A percentile compares a stretch with the other conserved stretches of the same genome.
These are phyloP conservation scores for Drosophila kanapiae DNA, from an alignment of 1,140 invertebrate species.

Conservation along the genomic window DNA sequence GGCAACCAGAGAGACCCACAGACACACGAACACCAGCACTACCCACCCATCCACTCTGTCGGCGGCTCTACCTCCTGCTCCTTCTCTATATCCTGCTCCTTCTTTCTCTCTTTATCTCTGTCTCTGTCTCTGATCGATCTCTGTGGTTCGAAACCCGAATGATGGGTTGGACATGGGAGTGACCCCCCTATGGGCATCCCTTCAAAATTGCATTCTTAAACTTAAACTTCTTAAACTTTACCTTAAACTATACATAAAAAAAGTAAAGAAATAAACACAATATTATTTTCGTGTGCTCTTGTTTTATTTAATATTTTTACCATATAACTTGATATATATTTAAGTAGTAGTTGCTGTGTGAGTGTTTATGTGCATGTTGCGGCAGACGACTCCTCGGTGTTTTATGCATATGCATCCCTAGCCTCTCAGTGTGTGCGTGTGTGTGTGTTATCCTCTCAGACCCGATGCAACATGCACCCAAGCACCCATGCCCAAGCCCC, in stretches of 20 bases:
- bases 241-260: neutral
- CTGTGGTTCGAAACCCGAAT: constrained; percentile 11
- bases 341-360: constrained; percentile 37
- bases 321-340: constrained; percentile 9
- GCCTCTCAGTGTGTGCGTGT: constrained; percentile 10
- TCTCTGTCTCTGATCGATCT: constrained; percentile 26
- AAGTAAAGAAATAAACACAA: neutral
- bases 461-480: constrained; percentile 53
- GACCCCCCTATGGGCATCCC: constrained; percentile 4
- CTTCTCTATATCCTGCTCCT: constrained; percentile 7
- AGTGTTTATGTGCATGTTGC: constrained; percentile 63
- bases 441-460: constrained; percentile 10
- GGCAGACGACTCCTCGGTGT: constrained; percentile 55
- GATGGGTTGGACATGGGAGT: constrained; percentile 22
- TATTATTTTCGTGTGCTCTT: constrained; percentile 28
- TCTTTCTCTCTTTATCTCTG: constrained; percentile 4
- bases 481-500: constrained; percentile 50
- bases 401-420: constrained; percentile 33
- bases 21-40: constrained; percentile 27
- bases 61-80: neutral
- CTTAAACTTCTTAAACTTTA: neutral
- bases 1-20: constrained; percentile 19
- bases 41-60: constrained; percentile 28
- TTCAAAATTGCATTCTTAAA: constrained; percentile 19
- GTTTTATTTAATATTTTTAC: constrained; percentile 8